phyloP scores from a whole-genome alignment of 2,888 invertebrate genomes.

The Thysanoteuthis rhombus region DNA sequence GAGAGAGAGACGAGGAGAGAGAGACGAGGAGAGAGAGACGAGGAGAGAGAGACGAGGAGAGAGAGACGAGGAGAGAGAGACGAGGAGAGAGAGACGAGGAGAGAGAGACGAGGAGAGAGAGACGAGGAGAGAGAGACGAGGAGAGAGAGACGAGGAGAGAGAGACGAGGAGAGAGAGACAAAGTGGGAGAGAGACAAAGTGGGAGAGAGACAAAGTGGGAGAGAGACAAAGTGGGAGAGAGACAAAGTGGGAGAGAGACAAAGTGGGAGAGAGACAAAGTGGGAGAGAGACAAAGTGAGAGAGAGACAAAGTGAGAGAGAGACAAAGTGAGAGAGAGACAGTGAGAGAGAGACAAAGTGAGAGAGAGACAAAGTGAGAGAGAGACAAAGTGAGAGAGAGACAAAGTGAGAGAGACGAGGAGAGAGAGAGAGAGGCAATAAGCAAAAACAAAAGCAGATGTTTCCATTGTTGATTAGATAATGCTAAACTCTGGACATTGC shows the following conservation, averaged over 20 bases:
- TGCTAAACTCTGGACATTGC: too few relatives aligned
- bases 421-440: conserved; percentile 27
- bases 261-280: neutral
- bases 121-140: conserved; percentile 29
- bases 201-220: neutral
- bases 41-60: neutral
- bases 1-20: neutral
- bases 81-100: neutral
- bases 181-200: neutral
- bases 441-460: neutral
- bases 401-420: conserved; percentile 34
- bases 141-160: neutral
- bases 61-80: neutral
- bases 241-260: neutral
- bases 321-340: too few relatives aligned
- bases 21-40: neutral
- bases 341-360: too few relatives aligned
- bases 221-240: neutral
- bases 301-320: conserved; percentile 33
- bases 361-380: too few relatives aligned
- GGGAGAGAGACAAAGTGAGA: conserved; percentile 32
- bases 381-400: too few relatives aligned
- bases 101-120: neutral
- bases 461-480: too few relatives aligned
- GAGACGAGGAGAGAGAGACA: neutral